Conservation (phyloP, 2,888 invertebrate genomes). For the Ormyrus labotus region DNA sequence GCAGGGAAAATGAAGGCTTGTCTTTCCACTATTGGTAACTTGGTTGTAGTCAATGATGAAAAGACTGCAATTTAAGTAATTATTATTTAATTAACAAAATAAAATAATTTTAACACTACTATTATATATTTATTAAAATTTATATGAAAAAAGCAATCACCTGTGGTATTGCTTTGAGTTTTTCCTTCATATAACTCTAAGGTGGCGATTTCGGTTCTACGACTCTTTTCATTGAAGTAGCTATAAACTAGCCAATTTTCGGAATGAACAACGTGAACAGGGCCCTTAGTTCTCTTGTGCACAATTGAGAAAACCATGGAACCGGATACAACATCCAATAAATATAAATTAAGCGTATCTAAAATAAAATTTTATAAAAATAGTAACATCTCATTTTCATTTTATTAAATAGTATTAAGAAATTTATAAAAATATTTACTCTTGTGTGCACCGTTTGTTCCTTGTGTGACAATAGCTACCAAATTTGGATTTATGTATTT, state of each 20-base stretch:
- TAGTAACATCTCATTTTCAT: background rate
- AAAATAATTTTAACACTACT: background rate
- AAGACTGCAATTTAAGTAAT: conserved; percentile 78
- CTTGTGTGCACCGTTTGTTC: conserved; percentile 85
- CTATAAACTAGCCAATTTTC: conserved; percentile 98
- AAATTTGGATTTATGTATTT: conserved; percentile 99
- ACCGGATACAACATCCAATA: conserved; percentile 95
- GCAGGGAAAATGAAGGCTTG: conserved; percentile 93
- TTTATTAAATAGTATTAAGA: conserved; percentile 1
- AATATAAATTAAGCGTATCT: conserved; percentile 89
- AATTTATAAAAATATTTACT: conserved; percentile 75
- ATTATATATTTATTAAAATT: conserved; percentile 12
- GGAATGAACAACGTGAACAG: conserved; percentile 92
- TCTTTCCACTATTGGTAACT: conserved; percentile 86
- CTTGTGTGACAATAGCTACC: conserved; percentile 89
- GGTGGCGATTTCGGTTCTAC: conserved; percentile 94
- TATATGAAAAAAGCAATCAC: conserved; percentile 63
- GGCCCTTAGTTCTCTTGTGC: conserved; percentile 90
- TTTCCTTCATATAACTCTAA: conserved; percentile 97
- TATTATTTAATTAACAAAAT: conserved; percentile 33
- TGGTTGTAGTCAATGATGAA: conserved; percentile 88
- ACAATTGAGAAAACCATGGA: conserved; percentile 88
- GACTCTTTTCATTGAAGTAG: conserved; percentile 94
- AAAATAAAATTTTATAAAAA: conserved; percentile 52
- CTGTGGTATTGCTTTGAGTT: conserved; percentile 86